Percentiles rank a stretch among this genome's conserved stretches.
Conservation (phyloP, 2,113 vertebrate species). For the Apus apus region DNA sequence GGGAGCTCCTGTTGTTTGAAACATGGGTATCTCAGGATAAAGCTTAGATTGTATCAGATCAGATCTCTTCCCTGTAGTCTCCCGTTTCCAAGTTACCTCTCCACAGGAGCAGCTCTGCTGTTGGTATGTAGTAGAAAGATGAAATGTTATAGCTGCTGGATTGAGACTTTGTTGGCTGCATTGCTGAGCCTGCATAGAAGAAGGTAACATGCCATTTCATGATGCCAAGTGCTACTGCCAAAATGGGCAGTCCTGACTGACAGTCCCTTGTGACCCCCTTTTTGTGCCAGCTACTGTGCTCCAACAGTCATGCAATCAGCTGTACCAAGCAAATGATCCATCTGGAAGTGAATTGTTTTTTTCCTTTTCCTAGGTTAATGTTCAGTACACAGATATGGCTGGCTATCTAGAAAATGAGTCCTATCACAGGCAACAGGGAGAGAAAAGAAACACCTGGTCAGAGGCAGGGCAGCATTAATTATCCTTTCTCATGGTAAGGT, state of each 20-base stretch:
- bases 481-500: background rate
- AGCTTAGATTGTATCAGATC: background rate
- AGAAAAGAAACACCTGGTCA: background rate
- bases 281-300: background rate
- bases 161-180: background rate
- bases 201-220: background rate
- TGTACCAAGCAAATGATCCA: background rate
- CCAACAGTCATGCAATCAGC: background rate
- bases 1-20: background rate
- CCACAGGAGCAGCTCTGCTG: background rate
- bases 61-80: background rate
- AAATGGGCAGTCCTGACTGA: background rate
- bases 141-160: background rate
- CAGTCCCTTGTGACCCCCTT: background rate
- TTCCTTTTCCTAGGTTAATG: background rate
- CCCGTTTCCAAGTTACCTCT: background rate
- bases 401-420: background rate
- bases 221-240: background rate
- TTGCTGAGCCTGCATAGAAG: background rate
- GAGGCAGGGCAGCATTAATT: background rate
- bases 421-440: background rate
- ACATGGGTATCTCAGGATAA: background rate
- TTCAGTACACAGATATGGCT: background rate
- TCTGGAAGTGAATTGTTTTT: background rate
- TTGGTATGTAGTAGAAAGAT: background rate